phyloP scores from a whole-genome alignment of 2,113 vertebrate genomes.

The Columbina picui region DNA sequence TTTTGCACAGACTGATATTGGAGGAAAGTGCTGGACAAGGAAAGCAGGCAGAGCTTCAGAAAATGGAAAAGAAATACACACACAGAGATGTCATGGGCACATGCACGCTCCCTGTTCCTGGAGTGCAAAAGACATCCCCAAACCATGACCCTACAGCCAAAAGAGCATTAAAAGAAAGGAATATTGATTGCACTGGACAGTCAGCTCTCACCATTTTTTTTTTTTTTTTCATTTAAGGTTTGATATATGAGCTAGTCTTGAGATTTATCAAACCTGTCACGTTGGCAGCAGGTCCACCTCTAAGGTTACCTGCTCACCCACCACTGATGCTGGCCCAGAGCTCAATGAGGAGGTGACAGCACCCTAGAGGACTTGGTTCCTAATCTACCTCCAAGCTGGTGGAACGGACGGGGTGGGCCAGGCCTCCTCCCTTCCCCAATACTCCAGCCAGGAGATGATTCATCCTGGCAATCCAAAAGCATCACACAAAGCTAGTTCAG shows the following conservation, averaged over 20 bases:
- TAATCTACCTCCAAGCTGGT: no score
- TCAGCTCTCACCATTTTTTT: not conserved
- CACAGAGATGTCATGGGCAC: fast-evolving
- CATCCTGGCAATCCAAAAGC: not conserved
- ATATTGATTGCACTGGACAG: not conserved
- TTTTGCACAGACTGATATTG: not conserved
- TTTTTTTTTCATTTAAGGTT: not conserved
- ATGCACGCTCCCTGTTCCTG: not conserved
- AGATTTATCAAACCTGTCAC: not conserved
- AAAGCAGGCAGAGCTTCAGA: not conserved
- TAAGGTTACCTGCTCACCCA: not conserved
- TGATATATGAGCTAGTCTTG: not conserved
- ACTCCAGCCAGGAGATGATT: not conserved
- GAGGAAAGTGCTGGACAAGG: not conserved
- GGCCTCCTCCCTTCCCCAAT: not conserved
- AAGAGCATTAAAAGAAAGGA: not conserved
- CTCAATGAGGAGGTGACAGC: not conserved
- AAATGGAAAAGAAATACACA: not conserved
- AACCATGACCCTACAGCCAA: not conserved
- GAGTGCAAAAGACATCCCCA: not conserved
- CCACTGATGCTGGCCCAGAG: not conserved
- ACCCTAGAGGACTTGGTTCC: not conserved
- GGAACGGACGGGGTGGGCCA: not conserved
- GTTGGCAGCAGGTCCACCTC: not conserved
- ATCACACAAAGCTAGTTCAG: not conserved